Conservation (phyloP, 2,888 invertebrate genomes). For the Drosophila pseudotakahashii region DNA sequence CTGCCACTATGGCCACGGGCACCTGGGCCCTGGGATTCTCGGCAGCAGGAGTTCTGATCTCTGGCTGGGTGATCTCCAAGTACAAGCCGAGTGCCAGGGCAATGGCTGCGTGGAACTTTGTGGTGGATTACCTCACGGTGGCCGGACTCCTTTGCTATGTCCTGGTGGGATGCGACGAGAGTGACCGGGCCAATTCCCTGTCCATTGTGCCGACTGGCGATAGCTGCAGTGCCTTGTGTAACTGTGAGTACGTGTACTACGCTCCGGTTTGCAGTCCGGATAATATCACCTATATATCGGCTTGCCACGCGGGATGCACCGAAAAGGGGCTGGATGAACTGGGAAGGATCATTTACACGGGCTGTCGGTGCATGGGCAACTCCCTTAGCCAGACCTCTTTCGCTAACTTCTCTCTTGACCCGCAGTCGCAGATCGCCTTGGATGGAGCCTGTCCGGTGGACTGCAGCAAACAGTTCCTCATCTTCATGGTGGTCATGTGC, state of each 20-base stretch:
- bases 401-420: not conserved
- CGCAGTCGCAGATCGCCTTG: slow-evolving; percentile 48
- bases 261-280: slow-evolving; percentile 89
- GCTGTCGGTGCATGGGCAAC: slow-evolving; percentile 57
- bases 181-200: slow-evolving; percentile 81
- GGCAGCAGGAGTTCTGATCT: slow-evolving; percentile 87
- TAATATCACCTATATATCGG: slow-evolving; percentile 89
- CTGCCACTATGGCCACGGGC: slow-evolving; percentile 88
- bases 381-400: slow-evolving; percentile 6
- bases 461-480: slow-evolving; percentile 85
- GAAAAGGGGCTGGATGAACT: slow-evolving; percentile 38
- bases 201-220: slow-evolving; percentile 56
- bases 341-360: slow-evolving; percentile 48
- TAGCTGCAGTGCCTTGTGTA: slow-evolving; percentile 87
- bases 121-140: slow-evolving; percentile 87
- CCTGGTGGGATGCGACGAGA: slow-evolving; percentile 87
- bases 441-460: slow-evolving; percentile 86
- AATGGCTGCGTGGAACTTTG: slow-evolving; percentile 88
- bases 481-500: slow-evolving; percentile 85
- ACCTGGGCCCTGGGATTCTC: slow-evolving; percentile 88
- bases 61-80: slow-evolving; percentile 87
- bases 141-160: slow-evolving; percentile 87
- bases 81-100: slow-evolving; percentile 87
- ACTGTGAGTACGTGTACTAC: slow-evolving; percentile 89
- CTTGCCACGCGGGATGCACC: slow-evolving; percentile 91